A percentile compares a stretch with the other conserved stretches of the same genome.
phyloP scores from a whole-genome alignment of 2,888 invertebrate species.

The Dicycla oo region DNA sequence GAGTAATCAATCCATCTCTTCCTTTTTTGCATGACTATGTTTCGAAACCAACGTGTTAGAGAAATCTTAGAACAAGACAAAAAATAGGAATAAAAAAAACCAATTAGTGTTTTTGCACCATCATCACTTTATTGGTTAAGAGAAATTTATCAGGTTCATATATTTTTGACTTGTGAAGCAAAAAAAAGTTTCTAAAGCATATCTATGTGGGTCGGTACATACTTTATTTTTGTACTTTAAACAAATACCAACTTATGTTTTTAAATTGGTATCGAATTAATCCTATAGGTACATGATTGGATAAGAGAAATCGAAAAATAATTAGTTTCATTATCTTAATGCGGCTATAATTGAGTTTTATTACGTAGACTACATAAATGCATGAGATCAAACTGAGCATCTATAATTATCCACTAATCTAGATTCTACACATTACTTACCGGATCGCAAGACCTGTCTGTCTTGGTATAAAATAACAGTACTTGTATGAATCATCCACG shows the following conservation, averaged over 20 bases:
- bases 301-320: constrained; percentile 2
- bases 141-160: not conserved
- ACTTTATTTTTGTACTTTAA: not conserved
- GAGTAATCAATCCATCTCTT: not conserved
- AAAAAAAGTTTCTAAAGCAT: not conserved
- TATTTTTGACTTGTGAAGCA: not conserved
- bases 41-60: not conserved
- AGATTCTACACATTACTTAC: constrained; percentile 2
- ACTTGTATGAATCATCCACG: not conserved
- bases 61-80: not conserved
- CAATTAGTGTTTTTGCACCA: not conserved
- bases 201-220: too few relatives aligned
- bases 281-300: not conserved
- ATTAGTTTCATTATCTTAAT: not conserved
- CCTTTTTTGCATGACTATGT: not conserved
- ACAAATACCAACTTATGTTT: not conserved
- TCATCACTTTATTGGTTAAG: not conserved
- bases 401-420: constrained; percentile 7
- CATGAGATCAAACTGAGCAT: not conserved
- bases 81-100: not conserved
- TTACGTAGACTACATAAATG: constrained; percentile 1
- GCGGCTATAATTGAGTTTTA: not conserved
- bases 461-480: not conserved
- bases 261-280: not conserved
- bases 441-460: not conserved